Evolutionary conservation across 1,140 invertebrate genomes (phyloP), one percentile per base, ranked within the genome.

Genomic region (Drosophila kikkawai): DNA sequence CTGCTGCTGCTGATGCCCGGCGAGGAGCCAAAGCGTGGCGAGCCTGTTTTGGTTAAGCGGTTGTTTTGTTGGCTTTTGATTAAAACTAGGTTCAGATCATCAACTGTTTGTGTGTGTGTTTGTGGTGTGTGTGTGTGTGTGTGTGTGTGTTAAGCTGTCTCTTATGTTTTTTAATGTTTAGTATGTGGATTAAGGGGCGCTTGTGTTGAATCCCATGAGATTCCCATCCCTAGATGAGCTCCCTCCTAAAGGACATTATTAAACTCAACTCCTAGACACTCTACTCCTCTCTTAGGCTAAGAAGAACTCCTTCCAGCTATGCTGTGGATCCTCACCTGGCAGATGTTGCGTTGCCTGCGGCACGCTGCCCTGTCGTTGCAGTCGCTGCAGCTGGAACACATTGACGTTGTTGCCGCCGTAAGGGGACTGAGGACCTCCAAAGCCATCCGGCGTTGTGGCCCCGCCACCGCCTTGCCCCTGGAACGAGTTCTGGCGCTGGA

Each of bases 261-360:
- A 42, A 59, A 59, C 58, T 50, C 17, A 57, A 39, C 13, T 48
- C 29, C 36, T 51, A n/a, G 13, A 1, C 53, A 39, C 13, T n/a
- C 13, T 37, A 39, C 3, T 26, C 13, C 19, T 26, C 5, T 15
- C 53, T 56, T 56, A 56, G 5, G 2, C 12, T 56, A 56, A 7
- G 13, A 11, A 26, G 1, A 7, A n/a, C 9, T 17, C 11, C 36
- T 0, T 22, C 8, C 19, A 9, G 53, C 19, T 56, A 1, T 11
- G 53, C 51, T 55, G 51, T n/a, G 9, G 4, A 22, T 32, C 7
- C 92, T 93, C 94, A 95, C 95, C 95, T 94, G 95, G 95, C 93
- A 96, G 93, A 92, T 96, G 95, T 75, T 95, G 95, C 42, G 95
- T 95, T 48, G 95, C 94, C 67, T 95, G 94, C 15, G 95, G 95